phyloP scores from a whole-genome alignment of 2,113 vertebrate genomes.

The Corythaixoides concolor region DNA sequence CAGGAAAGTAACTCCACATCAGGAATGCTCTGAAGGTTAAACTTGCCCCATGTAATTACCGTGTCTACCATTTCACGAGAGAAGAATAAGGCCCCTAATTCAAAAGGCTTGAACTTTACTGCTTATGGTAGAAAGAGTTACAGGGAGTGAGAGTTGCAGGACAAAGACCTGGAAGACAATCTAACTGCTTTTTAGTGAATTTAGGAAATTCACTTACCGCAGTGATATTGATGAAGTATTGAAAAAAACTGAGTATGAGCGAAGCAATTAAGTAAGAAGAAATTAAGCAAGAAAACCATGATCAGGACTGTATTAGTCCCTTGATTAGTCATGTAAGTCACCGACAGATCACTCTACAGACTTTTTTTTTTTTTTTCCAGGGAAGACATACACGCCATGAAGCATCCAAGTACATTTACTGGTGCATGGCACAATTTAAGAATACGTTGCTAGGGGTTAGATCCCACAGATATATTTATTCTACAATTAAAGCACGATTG shows the following conservation, averaged over 20 bases:
- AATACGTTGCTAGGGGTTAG: background rate
- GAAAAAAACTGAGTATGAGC: background rate
- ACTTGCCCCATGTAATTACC: background rate
- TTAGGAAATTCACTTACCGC: background rate
- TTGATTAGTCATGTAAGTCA: background rate
- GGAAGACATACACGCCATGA: background rate
- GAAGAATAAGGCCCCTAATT: background rate
- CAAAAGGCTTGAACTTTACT: background rate
- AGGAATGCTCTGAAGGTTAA: background rate
- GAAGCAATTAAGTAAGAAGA: background rate
- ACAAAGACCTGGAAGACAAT: background rate
- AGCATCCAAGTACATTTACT: background rate
- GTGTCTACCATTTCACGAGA: background rate
- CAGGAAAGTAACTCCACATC: background rate
- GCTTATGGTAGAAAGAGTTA: background rate
- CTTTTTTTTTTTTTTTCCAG: background rate
- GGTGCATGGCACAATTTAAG: background rate
- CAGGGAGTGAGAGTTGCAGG: background rate
- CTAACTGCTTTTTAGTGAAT: background rate
- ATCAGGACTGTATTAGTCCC: background rate
- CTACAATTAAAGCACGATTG: background rate
- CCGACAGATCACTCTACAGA: background rate
- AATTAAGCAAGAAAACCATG: background rate
- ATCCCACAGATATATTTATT: background rate
- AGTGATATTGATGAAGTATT: background rate